These are phyloP conservation scores for Zosterops lateralis DNA, from an alignment of 2,113 vertebrate genomes.

Conservation along the genomic window DNA sequence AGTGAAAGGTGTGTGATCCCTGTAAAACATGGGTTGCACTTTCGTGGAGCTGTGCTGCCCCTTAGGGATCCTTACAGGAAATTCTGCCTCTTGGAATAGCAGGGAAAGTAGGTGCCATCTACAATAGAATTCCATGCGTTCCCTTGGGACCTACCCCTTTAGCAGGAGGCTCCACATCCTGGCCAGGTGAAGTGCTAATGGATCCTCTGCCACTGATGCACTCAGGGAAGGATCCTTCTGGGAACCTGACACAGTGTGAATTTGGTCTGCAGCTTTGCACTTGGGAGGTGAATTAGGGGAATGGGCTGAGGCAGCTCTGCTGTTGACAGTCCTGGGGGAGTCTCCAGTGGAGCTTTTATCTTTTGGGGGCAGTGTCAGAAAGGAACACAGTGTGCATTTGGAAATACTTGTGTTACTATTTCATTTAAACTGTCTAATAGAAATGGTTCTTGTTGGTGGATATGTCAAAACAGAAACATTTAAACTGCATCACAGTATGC, in stretches of 20 bases:
- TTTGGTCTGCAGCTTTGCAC: not conserved
- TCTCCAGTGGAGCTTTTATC: not conserved
- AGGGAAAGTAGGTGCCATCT: not conserved
- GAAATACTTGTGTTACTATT: not conserved
- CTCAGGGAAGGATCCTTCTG: not conserved
- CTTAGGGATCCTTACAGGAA: conserved; percentile 15
- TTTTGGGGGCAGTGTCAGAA: not conserved
- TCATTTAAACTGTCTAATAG: not conserved
- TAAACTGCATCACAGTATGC: not conserved
- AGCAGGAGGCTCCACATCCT: not conserved
- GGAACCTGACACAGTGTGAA: not conserved
- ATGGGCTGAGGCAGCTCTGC: not conserved
- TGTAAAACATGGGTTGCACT: not conserved
- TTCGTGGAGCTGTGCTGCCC: not conserved
- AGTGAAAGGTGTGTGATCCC: not conserved
- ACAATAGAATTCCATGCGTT: fast-evolving
- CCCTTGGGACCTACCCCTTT: not conserved
- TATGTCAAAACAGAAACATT: not conserved
- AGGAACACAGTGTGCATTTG: not conserved
- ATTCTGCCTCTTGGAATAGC: not conserved
- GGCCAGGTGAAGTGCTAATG: not conserved
- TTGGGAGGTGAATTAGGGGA: not conserved
- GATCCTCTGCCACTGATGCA: not conserved
- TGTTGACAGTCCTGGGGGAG: not conserved
- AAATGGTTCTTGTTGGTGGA: not conserved